A percentile compares a stretch with the other conserved stretches of the same genome.
phyloP scores from a whole-genome alignment of 2,797 vertebrate genomes.

The Darevskia mixta region DNA sequence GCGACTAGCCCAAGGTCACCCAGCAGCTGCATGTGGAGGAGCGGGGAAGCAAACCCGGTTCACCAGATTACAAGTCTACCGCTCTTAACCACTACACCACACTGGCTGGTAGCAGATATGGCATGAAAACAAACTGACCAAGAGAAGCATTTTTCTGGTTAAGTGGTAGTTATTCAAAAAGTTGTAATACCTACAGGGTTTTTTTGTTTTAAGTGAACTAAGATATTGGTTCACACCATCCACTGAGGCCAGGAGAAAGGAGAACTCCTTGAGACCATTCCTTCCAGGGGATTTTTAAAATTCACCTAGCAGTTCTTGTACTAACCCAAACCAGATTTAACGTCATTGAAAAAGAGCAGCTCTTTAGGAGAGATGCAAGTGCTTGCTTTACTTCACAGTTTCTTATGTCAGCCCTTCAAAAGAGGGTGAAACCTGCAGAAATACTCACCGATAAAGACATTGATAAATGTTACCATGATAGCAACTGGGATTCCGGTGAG shows the following conservation, averaged over 20 bases:
- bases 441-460: slow-evolving; percentile 91
- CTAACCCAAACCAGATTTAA: neutral
- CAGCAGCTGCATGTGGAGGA: too few relatives aligned
- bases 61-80: too few relatives aligned
- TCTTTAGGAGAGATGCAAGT: neutral
- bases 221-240: neutral
- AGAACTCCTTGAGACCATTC: neutral
- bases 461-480: slow-evolving; percentile 83
- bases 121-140: too few relatives aligned
- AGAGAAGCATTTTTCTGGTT: neutral
- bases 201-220: too few relatives aligned
- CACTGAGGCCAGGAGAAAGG: neutral
- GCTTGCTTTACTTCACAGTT: neutral
- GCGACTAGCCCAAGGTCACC: too few relatives aligned
- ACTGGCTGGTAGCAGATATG: too few relatives aligned
- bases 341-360: neutral
- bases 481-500: slow-evolving; percentile 89
- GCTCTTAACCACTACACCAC: too few relatives aligned
- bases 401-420: neutral
- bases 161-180: too few relatives aligned
- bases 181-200: too few relatives aligned
- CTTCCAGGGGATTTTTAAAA: neutral
- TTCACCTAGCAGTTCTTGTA: neutral
- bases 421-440: neutral
- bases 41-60: too few relatives aligned